phyloP scores from a whole-genome alignment of 2,888 invertebrate genomes.

The Cheilosia impressa region DNA sequence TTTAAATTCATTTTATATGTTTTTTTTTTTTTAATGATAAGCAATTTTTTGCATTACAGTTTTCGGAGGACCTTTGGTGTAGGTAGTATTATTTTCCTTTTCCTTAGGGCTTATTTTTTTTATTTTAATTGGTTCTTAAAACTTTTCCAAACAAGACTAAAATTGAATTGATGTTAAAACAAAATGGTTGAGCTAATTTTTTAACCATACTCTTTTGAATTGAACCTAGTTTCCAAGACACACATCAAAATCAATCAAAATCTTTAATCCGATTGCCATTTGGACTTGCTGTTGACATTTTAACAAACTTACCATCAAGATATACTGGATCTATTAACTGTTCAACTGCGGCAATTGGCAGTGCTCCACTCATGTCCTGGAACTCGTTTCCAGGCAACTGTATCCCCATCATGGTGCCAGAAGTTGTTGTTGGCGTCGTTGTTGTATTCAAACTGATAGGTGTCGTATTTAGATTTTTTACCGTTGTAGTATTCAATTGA shows the following conservation, averaged over 20 bases:
- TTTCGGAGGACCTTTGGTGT: too few species aligned
- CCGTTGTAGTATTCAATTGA: slow-evolving; percentile 57
- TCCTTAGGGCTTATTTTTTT: too few species aligned
- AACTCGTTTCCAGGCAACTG: slow-evolving; percentile 67
- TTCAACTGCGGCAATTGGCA: slow-evolving; percentile 73
- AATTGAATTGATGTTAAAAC: too few species aligned
- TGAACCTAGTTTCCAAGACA: neutral
- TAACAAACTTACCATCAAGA: slow-evolving; percentile 62
- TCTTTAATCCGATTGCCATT: neutral
- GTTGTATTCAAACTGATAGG: slow-evolving; percentile 59
- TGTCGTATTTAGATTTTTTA: slow-evolving; percentile 38
- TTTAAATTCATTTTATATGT: too few species aligned
- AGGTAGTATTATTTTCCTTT: too few species aligned
- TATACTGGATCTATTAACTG: slow-evolving; percentile 63
- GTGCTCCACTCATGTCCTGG: slow-evolving; percentile 72
- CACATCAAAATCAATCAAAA: slow-evolving; percentile 14
- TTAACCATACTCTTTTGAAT: neutral
- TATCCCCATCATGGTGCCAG: slow-evolving; percentile 62
- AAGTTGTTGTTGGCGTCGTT: slow-evolving; percentile 55
- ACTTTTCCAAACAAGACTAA: too few species aligned
- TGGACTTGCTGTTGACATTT: neutral
- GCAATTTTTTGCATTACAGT: too few species aligned
- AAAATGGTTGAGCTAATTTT: too few species aligned
- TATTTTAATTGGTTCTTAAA: too few species aligned
- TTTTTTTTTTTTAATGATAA: too few species aligned